Evolutionary conservation across 92 coral and sea anemone genomes (phyloP).

Genomic region (Actinernus sp.): DNA sequence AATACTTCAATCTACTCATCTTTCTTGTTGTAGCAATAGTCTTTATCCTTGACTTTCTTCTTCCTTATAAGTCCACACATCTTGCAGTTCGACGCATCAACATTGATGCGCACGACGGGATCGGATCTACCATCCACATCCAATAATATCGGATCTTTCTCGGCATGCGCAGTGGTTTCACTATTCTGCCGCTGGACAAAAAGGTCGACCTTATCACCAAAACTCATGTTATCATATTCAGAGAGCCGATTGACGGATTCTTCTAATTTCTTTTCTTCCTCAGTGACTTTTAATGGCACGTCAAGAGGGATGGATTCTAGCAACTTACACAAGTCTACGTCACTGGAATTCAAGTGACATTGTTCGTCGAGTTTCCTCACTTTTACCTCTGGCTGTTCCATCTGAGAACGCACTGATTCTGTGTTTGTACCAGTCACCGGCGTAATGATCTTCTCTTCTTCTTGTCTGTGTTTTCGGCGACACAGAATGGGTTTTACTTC

Average conservation of each 20-base stretch:
- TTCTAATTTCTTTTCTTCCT: conserved; percentile 64
- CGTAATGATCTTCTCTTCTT: too few species aligned
- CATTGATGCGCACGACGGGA: conserved; percentile 4
- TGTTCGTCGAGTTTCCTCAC: conserved; percentile 10
- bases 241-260: conserved; percentile 77
- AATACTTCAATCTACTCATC: too few species aligned
- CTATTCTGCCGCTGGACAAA: conserved; percentile 44
- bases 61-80: conserved; percentile 48
- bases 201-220: conserved; percentile 60
- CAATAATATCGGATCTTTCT: neutral
- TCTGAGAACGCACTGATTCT: conserved; percentile 6
- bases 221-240: conserved; percentile 77
- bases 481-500: conserved; percentile 19
- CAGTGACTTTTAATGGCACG: conserved; percentile 35
- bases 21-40: neutral
- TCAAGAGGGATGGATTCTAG: conserved; percentile 81
- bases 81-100: conserved; percentile 29
- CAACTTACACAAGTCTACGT: conserved; percentile 74
- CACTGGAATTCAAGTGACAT: conserved; percentile 60
- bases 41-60: neutral
- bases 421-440: conserved; percentile 7
- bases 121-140: neutral
- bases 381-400: neutral
- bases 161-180: conserved; percentile 21
- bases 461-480: conserved; percentile 26